Evolutionary conservation across 2,888 invertebrate genomes (phyloP).

Genomic region (Helleia helle): DNA sequence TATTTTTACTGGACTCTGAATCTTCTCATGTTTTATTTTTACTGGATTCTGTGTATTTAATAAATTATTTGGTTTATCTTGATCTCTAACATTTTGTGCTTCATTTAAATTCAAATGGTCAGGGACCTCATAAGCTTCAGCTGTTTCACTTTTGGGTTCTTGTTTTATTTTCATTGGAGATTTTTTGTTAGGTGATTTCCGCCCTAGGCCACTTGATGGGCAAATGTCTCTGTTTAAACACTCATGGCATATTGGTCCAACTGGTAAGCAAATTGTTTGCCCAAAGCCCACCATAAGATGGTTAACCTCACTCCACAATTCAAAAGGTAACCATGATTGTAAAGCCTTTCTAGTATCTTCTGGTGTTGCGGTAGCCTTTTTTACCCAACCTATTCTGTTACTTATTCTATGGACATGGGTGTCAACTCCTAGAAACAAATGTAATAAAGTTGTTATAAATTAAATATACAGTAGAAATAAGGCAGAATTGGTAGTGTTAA

Average conservation of each 20-base stretch:
- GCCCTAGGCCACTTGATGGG: conserved; percentile 74
- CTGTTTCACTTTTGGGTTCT: conserved; percentile 25
- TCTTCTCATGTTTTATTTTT: conserved; percentile 14
- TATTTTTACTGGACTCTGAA: conserved; percentile 12
- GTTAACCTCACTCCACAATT: conserved; percentile 91
- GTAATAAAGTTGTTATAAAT: neutral
- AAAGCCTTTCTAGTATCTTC: conserved; percentile 89
- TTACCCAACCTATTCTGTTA: conserved; percentile 92
- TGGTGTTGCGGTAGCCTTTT: conserved; percentile 82
- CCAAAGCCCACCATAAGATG: conserved; percentile 97
- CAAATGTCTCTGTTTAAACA: conserved; percentile 91
- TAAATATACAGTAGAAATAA: neutral
- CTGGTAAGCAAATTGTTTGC: conserved; percentile 91
- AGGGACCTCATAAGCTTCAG: too few species aligned
- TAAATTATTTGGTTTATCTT: neutral
- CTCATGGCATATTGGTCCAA: conserved; percentile 84
- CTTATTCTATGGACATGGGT: conserved; percentile 97
- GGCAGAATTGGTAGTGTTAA: neutral
- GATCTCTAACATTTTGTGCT: too few species aligned
- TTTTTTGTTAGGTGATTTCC: conserved; percentile 47
- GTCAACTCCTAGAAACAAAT: conserved; percentile 83
- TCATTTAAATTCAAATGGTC: too few species aligned
- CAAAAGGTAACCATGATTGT: conserved; percentile 91
- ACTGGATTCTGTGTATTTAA: neutral
- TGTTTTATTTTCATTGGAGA: conserved; percentile 29